Base-by-base conservation (phyloP, 2,797 vertebrate species). In the Meda fulgida region DNA sequence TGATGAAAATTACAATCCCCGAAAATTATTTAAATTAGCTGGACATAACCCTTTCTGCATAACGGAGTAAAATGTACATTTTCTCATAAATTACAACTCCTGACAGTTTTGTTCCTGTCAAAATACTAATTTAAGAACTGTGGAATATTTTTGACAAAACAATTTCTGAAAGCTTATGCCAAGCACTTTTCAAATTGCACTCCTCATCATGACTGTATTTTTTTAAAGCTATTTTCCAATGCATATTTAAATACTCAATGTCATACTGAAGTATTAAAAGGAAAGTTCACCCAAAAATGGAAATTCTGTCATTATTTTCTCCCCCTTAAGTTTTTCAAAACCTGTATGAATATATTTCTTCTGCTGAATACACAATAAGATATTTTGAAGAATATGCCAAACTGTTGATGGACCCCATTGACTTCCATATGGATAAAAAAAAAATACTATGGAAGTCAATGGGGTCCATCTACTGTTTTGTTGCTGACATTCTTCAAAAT, bases 131-230 rank as follows among this genome's bases (percentile, higher is more conserved):
- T 55, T 78, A 26, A 19, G n/a, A n/a, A 63, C 53, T 60, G 29
- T 36, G 55, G 55, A 78, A 78, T 78, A 78, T 63, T 78, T 48
- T 43, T 19, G 23, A 63, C 23, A 38, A 58, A 13, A 36, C 14
- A 8, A 75, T 14, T 55, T 21, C 31, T 76, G 53, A 76, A 18
- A 65, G 63, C 14, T 16, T 55, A 53, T 55, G 19, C 72, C 43
- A 76, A 29, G 16, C 43, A 72, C 8, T 9, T 73, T 51, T 31
- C 46, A 51, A 23, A 53, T 23, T 34, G 46, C 11, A 65, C 14
- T 3, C 26, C 63, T 31, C 63, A 65, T 65, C 34, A 55, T 16
- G 31, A 76, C 31, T 55, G 51, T n/a, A 16, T 65, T 23, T 55
- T n/a, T 16, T 51, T 21, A 2, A 48, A 58, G 4, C n/a, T 66